These are phyloP conservation scores for Trialeurodes vaporariorum DNA, from an alignment of 1,140 invertebrate genomes.

Conservation along the genomic window DNA sequence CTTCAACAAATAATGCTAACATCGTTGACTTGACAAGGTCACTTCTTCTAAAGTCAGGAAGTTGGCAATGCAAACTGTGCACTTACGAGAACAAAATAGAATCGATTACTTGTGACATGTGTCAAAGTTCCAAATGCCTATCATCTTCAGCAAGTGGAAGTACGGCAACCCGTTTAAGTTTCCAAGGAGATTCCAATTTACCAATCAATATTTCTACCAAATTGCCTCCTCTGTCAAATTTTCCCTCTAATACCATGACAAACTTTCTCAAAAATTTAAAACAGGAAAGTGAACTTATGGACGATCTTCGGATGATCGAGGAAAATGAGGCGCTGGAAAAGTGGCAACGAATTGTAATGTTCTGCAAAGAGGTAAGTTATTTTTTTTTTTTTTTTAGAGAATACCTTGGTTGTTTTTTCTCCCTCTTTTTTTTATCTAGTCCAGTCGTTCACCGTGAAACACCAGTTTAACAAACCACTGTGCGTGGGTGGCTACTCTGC, in stretches of 20 bases:
- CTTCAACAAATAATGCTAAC: not conserved
- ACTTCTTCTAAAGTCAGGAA: not conserved
- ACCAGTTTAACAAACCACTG: no score
- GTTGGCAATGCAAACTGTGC: constrained; percentile 67
- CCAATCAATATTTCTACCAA: constrained; percentile 21
- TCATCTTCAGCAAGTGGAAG: constrained; percentile 20
- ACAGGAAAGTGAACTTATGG: constrained; percentile 70
- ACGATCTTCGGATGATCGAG: constrained; percentile 63
- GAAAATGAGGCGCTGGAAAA: constrained; percentile 69
- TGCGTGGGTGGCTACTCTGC: no score
- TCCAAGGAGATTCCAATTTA: constrained; percentile 9
- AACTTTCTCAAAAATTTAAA: constrained; percentile 24
- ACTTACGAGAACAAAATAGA: constrained; percentile 65
- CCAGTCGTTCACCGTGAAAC: no score
- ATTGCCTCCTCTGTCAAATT: constrained; percentile 18
- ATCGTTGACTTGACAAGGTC: no score
- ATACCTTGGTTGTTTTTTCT: no score
- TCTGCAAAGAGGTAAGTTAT: constrained; percentile 57
- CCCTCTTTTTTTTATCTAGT: no score
- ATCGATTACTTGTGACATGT: constrained; percentile 66
- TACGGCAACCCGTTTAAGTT: constrained; percentile 24
- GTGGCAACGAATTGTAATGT: constrained; percentile 73
- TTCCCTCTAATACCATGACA: not conserved
- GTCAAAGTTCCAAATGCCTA: constrained; percentile 44
- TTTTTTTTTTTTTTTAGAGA: constrained; percentile 16